Percentiles rank a stretch among this genome's conserved stretches.
Evolutionary conservation across 2,113 vertebrate species (phyloP).

Genomic region (Daubentonia madagascariensis): DNA sequence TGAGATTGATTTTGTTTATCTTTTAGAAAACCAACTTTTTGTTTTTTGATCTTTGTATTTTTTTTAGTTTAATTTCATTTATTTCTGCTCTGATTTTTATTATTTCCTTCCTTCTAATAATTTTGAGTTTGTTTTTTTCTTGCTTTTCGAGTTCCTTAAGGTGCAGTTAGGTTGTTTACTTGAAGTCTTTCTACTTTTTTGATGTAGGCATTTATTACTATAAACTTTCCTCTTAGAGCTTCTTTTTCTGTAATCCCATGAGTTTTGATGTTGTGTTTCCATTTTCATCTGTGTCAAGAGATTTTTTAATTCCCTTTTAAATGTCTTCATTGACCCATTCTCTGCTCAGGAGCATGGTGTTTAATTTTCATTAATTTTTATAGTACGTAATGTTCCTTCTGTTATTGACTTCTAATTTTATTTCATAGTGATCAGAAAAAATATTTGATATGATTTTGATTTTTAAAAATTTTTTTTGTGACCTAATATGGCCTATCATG

Average conservation of each 20-base stretch:
- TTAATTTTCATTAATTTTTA: background rate
- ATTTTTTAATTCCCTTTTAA: background rate
- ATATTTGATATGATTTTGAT: background rate
- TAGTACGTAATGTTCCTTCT: background rate
- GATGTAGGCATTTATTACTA: no score
- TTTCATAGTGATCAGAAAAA: background rate
- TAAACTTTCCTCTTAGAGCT: no score
- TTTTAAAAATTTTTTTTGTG: background rate
- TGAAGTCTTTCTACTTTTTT: no score
- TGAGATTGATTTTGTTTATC: background rate
- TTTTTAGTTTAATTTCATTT: background rate
- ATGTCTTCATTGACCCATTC: background rate
- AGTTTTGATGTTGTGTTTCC: background rate
- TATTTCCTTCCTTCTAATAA: background rate
- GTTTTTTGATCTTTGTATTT: background rate
- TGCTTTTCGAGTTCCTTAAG: no score
- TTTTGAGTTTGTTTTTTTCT: no score
- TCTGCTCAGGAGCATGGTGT: background rate
- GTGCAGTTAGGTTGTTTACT: no score
- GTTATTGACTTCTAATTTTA: background rate
- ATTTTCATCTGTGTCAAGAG: background rate
- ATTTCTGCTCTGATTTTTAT: background rate
- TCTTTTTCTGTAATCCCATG: background rate
- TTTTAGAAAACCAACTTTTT: no score
- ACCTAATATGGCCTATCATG: background rate